Evolutionary conservation across 2,797 vertebrate species (phyloP).

Genomic region (Esox masquinongy): DNA sequence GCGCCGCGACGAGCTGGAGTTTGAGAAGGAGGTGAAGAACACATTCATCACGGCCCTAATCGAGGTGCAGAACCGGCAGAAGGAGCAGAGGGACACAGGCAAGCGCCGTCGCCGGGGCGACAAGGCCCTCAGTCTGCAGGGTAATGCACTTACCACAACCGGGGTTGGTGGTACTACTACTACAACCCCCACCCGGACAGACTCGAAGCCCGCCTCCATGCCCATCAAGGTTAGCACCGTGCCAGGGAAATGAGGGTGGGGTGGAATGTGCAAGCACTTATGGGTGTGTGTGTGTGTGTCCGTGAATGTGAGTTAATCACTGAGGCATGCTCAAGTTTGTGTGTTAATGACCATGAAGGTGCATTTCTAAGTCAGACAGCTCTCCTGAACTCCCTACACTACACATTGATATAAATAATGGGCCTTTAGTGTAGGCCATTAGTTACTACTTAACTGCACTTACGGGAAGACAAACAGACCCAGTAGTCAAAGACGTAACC

Average conservation of each 20-base stretch:
- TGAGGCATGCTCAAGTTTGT: not conserved
- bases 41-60: constrained; percentile 92
- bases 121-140: constrained; percentile 87
- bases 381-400: not conserved
- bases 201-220: constrained; percentile 81
- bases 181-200: constrained; percentile 54
- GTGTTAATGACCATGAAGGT: constrained; percentile 27
- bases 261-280: not conserved
- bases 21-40: constrained; percentile 95
- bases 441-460: constrained; percentile 59
- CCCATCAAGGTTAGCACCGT: constrained; percentile 80
- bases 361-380: constrained; percentile 16
- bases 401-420: constrained; percentile 57
- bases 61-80: constrained; percentile 94
- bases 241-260: not conserved
- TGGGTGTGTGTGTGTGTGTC: not conserved
- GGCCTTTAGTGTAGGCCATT: constrained; percentile 63
- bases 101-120: constrained; percentile 83
- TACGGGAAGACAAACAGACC: constrained; percentile 62
- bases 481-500: constrained; percentile 41
- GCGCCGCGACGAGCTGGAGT: constrained; percentile 89
- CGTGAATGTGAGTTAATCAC: not conserved
- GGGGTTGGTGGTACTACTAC: constrained; percentile 27
- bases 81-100: constrained; percentile 86
- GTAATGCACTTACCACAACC: constrained; percentile 7